Conservation (phyloP, 2,888 invertebrate genomes). For the Aelia acuminata region DNA sequence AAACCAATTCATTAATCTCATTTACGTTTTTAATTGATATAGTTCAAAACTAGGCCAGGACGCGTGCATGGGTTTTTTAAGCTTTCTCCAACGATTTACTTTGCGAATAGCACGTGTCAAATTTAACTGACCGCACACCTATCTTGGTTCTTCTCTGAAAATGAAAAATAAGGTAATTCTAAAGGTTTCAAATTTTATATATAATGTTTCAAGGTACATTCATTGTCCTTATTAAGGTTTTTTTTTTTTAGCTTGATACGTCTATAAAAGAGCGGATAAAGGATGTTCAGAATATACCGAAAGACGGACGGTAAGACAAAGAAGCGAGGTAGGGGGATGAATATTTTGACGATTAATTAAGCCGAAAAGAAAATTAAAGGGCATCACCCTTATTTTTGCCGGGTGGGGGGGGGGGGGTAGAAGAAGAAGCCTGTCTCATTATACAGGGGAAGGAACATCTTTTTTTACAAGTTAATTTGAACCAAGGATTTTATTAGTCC, state of each 20-base stretch:
- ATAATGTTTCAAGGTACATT: neutral
- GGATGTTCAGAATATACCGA: neutral
- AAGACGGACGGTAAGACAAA: slow-evolving; percentile 26
- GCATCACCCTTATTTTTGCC: slow-evolving; percentile 39
- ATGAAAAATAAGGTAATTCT: neutral
- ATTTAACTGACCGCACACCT: too few relatives aligned
- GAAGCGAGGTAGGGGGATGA: slow-evolving; percentile 9
- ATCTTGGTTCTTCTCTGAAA: too few relatives aligned
- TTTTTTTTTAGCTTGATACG: neutral
- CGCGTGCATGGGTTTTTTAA: too few relatives aligned
- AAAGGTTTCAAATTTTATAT: neutral
- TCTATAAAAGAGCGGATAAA: slow-evolving; percentile 11
- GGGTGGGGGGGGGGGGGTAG: too few relatives aligned
- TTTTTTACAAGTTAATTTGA: slow-evolving; percentile 47
- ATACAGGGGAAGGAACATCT: slow-evolving; percentile 17
- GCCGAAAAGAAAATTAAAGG: slow-evolving; percentile 54
- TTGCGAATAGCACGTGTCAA: too few relatives aligned
- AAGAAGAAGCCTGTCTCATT: slow-evolving; percentile 43
- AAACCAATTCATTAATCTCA: too few relatives aligned
- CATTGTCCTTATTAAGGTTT: neutral
- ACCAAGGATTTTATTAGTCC: slow-evolving; percentile 50
- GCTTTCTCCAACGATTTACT: too few relatives aligned
- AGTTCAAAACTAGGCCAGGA: too few relatives aligned
- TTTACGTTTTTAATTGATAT: too few relatives aligned
- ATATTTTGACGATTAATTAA: slow-evolving; percentile 55